Evolutionary conservation across 2,113 vertebrate species (phyloP).

Genomic region (Potamarius usumacintae): DNA sequence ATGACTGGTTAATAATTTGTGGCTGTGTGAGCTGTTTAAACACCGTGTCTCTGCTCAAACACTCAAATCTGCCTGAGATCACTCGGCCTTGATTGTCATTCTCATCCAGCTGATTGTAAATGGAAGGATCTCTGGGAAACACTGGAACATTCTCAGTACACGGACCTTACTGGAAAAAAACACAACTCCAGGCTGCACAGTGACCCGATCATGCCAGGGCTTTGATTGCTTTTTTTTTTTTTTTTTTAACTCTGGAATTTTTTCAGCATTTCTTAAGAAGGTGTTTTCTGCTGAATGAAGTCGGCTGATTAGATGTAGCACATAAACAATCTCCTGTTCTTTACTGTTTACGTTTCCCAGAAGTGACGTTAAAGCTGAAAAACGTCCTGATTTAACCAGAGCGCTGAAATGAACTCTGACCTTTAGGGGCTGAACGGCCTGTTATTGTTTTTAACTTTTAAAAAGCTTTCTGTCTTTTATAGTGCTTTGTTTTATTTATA

Average conservation of each 20-base stretch:
- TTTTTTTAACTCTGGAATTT: neutral
- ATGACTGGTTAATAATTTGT: conserved; percentile 28
- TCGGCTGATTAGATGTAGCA: too few species aligned
- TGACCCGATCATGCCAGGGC: neutral
- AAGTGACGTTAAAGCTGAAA: neutral
- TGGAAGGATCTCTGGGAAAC: conserved; percentile 39
- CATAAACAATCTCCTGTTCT: neutral
- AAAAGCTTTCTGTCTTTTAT: neutral
- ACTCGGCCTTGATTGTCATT: neutral
- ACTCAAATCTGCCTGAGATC: neutral
- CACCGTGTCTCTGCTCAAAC: conserved; percentile 30
- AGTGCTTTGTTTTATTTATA: neutral
- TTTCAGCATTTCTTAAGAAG: neutral
- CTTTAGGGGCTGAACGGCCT: neutral
- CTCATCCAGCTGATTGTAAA: conserved; percentile 34
- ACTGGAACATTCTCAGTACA: conserved; percentile 18
- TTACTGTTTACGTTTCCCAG: neutral
- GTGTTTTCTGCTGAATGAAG: neutral
- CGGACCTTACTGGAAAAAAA: neutral
- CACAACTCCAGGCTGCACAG: neutral
- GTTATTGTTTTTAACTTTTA: neutral
- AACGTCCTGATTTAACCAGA: neutral
- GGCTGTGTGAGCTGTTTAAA: neutral
- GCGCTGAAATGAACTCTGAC: neutral
- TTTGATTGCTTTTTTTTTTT: neutral